phyloP scores from a whole-genome alignment of 2,888 invertebrate genomes.

The Doris montereyensis region DNA sequence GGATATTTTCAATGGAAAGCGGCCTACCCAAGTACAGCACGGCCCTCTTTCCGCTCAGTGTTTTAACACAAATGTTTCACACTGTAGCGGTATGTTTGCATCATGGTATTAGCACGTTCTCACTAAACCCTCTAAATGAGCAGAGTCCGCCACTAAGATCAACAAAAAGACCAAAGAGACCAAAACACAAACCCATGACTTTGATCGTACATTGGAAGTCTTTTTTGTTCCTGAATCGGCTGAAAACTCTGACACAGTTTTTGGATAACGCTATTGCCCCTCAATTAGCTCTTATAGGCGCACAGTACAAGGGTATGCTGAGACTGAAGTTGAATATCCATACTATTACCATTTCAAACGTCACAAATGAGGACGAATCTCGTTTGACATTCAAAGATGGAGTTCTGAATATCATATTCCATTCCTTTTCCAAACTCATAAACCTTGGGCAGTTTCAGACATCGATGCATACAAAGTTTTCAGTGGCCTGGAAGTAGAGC shows the following conservation, averaged over 20 bases:
- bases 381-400: constrained; percentile 28
- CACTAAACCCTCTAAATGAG: background rate
- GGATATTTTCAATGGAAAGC: constrained; percentile 47
- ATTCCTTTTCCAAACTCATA: constrained; percentile 23
- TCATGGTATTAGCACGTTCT: constrained; percentile 13
- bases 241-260: constrained; percentile 19
- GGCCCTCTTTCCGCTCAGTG: constrained; percentile 41
- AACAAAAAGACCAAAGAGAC: background rate
- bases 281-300: constrained; percentile 29
- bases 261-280: constrained; percentile 10
- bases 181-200: background rate
- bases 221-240: constrained; percentile 27
- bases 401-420: constrained; percentile 31
- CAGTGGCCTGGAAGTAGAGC: constrained; percentile 22
- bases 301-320: constrained; percentile 31
- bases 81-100: constrained; percentile 36
- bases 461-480: constrained; percentile 34
- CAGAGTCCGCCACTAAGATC: background rate
- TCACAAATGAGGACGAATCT: constrained; percentile 28
- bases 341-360: constrained; percentile 21
- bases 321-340: constrained; percentile 36
- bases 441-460: constrained; percentile 23
- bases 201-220: constrained; percentile 36
- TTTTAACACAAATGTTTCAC: constrained; percentile 35
- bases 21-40: constrained; percentile 41